Percentiles rank a stretch among this genome's conserved stretches.
Evolutionary conservation across 2,888 invertebrate species (phyloP).

Genomic region (Athalia rosae): DNA sequence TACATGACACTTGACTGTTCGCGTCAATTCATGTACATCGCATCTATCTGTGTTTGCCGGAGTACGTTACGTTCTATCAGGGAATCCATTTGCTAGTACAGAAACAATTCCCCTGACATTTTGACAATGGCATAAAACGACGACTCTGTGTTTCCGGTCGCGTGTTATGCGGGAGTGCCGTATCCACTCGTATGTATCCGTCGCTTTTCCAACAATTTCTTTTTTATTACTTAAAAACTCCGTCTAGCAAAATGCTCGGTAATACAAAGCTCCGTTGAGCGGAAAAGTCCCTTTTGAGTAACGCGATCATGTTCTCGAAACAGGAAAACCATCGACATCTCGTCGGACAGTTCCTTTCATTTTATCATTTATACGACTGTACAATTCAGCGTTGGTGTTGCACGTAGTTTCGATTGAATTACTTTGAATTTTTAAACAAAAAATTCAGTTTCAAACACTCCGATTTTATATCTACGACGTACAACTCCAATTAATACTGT

Average conservation of each 20-base stretch:
- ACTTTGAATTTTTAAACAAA: no score
- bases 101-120: conserved; percentile 14
- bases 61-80: not conserved
- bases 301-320: not conserved
- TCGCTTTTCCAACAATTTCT: conserved; percentile 10
- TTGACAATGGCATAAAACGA: conserved; percentile 1
- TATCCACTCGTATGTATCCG: not conserved
- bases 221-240: conserved; percentile 19
- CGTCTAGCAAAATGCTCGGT: not conserved
- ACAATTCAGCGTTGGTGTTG: not conserved
- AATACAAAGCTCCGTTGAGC: not conserved
- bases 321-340: conserved; percentile 5
- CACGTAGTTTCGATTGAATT: no score
- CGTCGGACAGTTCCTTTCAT: conserved; percentile 2
- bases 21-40: not conserved
- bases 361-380: not conserved
- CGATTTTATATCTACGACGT: no score
- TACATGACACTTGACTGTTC: no score
- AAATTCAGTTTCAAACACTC: no score
- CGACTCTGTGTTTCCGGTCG: no score
- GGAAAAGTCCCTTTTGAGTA: conserved; percentile 13
- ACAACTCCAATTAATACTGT: no score
- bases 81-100: not conserved
- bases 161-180: no score
- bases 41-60: not conserved